Evolutionary conservation across 1,140 invertebrate species (phyloP).

Genomic region (Drosophila varians): DNA sequence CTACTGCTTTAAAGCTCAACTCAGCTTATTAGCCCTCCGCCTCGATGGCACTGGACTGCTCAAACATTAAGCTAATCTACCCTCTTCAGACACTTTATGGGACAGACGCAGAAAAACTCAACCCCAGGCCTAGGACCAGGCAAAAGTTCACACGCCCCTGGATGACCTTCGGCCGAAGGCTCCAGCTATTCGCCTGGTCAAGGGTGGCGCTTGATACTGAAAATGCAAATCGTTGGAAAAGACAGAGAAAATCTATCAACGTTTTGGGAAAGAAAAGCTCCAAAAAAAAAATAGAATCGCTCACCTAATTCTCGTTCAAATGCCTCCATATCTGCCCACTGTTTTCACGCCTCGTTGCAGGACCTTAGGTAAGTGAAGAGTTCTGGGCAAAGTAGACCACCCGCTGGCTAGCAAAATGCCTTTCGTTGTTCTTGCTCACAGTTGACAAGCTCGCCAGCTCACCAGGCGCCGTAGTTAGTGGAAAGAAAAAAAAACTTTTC

Average conservation of each 20-base stretch:
- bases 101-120: slow-evolving; percentile 9
- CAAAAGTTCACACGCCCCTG: slow-evolving; percentile 9
- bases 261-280: background rate
- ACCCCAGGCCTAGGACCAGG: slow-evolving; percentile 51
- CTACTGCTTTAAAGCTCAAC: slow-evolving; percentile 1
- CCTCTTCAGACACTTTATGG: slow-evolving; percentile 64
- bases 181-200: slow-evolving; percentile 35
- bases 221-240: slow-evolving; percentile 46
- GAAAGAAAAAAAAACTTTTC: slow-evolving; percentile 57
- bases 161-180: slow-evolving; percentile 25
- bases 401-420: slow-evolving; percentile 61
- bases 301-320: slow-evolving; percentile 21
- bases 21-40: slow-evolving; percentile 20
- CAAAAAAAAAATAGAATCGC: background rate
- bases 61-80: slow-evolving; percentile 59
- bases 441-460: slow-evolving; percentile 70
- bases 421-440: slow-evolving; percentile 63
- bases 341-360: slow-evolving; percentile 66
- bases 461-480: slow-evolving; percentile 56
- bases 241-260: slow-evolving; percentile 30
- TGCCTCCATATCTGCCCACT: slow-evolving; percentile 31
- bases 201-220: slow-evolving; percentile 35
- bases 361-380: background rate
- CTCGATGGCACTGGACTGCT: slow-evolving; percentile 4
- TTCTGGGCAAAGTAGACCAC: slow-evolving; percentile 30